Base-by-base conservation (phyloP, 2,113 vertebrate genomes). In the Alethe diademata region DNA sequence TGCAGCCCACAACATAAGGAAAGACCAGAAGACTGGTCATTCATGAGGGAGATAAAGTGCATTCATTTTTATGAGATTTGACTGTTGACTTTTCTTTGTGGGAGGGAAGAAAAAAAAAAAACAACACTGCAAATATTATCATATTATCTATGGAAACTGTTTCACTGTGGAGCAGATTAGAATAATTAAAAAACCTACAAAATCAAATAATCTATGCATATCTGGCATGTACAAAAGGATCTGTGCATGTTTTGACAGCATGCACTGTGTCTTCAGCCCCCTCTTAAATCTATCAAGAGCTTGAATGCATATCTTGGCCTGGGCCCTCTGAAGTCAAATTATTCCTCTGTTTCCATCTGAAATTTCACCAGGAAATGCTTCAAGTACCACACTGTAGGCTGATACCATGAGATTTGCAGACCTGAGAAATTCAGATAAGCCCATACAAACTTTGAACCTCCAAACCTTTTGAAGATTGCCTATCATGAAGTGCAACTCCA, bases 391-490 rank as follows among this genome's bases (percentile, higher is more conserved):
- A 61, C 61, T 75, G 67, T 73, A 86, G 91, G 67, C 80, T 97
- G 95, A 95, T 93, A 96, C n/a, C 22, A 51, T 50, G 80, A 93
- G 80, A 95, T 90, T 10, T 90, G 65, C 95, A 95, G 90, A 94
- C 83, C 81, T 93, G 83, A 90, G 72, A 92, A 94, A 73, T 93
- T 92, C 90, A 94, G 95, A 97, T 96, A 97, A 96, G 78, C 72
- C 22, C 31, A 23, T 62, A 19, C 11, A 93, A 70, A 79, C 80
- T 95, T 93, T 95, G 92, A 97, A 93, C 64, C n/a, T 51, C 65
- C 26, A 88, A 92, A 54, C 14, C 78, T 82, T 95, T 87, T 95
- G 95, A 97, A 93, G 90, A 86, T 86, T 81, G 62, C 35, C 65
- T 96, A 83, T 91, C 83, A 66, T 11, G 7, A 80, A 87, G 29